Percentiles rank a stretch among this genome's conserved stretches.
Conservation (phyloP, 30 jellyfish, hydroid and myxozoan genomes). For the Chrysaora quinquecirrha region DNA sequence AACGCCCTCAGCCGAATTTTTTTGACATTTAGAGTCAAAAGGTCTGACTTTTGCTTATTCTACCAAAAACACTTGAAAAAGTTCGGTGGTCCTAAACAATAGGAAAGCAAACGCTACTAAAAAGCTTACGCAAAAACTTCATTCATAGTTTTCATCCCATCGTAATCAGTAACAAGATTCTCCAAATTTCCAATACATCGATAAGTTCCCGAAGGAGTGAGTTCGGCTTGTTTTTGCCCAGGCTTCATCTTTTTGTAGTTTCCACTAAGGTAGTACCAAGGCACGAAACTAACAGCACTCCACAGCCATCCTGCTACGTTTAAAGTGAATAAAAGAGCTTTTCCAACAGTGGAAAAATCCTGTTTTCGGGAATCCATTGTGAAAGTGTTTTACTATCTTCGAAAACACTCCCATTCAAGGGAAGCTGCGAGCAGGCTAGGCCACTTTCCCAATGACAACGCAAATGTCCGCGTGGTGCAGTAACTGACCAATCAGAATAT, state of each 20-base stretch:
- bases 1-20: too few relatives aligned
- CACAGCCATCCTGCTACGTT: slow-evolving; percentile 96
- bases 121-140: slow-evolving; percentile 82
- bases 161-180: slow-evolving; percentile 58
- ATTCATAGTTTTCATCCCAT: slow-evolving; percentile 61
- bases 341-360: slow-evolving; percentile 58
- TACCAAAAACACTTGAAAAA: too few relatives aligned
- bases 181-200: slow-evolving; percentile 53
- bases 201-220: slow-evolving; percentile 68
- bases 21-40: too few relatives aligned
- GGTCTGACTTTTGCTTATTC: too few relatives aligned
- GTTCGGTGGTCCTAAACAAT: too few relatives aligned
- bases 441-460: neutral
- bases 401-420: neutral
- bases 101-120: too few relatives aligned
- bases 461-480: neutral
- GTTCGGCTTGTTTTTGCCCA: slow-evolving; percentile 76
- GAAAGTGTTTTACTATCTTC: neutral
- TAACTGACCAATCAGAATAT: slow-evolving; percentile 35
- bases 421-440: neutral
- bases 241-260: slow-evolving; percentile 67
- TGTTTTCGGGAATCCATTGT: slow-evolving; percentile 53
- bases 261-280: slow-evolving; percentile 88
- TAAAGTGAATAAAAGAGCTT: slow-evolving; percentile 64
- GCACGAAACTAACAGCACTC: slow-evolving; percentile 89